Percentiles rank a stretch among this genome's conserved stretches.
Conservation (phyloP, 2,113 vertebrate species). For the Trichomycterus rosablanca region DNA sequence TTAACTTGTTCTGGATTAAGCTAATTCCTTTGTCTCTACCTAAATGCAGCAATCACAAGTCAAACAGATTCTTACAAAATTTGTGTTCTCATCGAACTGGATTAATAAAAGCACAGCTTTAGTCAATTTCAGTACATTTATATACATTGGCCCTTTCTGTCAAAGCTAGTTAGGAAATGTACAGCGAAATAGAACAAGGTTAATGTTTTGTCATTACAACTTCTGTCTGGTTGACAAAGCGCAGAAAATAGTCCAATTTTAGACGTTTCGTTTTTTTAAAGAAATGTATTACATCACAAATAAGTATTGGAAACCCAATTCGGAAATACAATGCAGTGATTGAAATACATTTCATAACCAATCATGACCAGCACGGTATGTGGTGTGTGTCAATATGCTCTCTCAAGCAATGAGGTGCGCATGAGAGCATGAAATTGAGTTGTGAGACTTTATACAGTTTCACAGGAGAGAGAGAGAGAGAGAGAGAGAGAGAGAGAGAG, state of each 20-base stretch:
- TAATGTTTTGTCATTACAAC: not conserved
- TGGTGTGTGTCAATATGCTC: constrained; percentile 46
- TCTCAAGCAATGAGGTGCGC: constrained; percentile 45
- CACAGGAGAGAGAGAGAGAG: not conserved
- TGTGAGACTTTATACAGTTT: constrained; percentile 45
- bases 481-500: constrained; percentile 5
- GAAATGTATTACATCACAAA: constrained; percentile 7
- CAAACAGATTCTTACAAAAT: too few species aligned
- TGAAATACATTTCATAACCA: constrained; percentile 40
- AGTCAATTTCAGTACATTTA: too few species aligned
- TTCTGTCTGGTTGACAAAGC: not conserved
- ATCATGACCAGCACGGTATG: constrained; percentile 48
- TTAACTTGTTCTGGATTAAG: too few species aligned
- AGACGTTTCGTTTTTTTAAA: too few species aligned
- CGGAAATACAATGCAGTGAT: constrained; percentile 39
- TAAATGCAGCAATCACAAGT: too few species aligned
- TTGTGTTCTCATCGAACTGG: too few species aligned
- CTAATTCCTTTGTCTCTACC: too few species aligned
- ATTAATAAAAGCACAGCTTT: too few species aligned
- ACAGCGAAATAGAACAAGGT: not conserved
- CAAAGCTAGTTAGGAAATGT: too few species aligned
- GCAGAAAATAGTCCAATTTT: not conserved
- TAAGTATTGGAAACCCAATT: constrained; percentile 34
- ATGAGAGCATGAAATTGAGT: constrained; percentile 63
- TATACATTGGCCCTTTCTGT: too few species aligned